These are phyloP conservation scores for Gerris lacustris DNA, from an alignment of 2,888 invertebrate species.

Conservation along the genomic window DNA sequence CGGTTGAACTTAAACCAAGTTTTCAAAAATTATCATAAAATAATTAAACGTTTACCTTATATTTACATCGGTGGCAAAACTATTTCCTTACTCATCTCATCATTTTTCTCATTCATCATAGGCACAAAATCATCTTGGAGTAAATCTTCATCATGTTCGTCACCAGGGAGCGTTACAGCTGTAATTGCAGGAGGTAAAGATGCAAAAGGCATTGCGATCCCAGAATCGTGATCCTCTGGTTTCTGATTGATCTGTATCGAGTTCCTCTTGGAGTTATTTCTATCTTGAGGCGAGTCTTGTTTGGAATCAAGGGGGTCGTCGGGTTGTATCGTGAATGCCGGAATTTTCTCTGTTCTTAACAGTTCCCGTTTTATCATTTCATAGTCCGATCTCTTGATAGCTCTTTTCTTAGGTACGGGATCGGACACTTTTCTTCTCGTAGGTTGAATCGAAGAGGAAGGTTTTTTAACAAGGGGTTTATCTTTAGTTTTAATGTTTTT, in stretches of 20 bases:
- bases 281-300: constrained; percentile 6
- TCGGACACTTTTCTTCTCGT: not conserved
- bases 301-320: constrained; percentile 11
- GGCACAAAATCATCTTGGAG: no score
- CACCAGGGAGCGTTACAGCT: constrained; percentile 1
- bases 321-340: constrained; percentile 6
- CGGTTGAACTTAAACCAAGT: no score
- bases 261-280: not conserved
- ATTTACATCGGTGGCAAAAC: no score
- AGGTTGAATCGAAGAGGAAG: constrained; percentile 11
- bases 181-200: constrained; percentile 8
- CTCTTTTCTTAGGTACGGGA: constrained; percentile 12
- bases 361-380: constrained; percentile 4
- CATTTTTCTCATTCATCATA: no score
- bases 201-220: constrained; percentile 56
- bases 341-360: constrained; percentile 8
- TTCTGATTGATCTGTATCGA: not conserved
- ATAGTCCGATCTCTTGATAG: constrained; percentile 12
- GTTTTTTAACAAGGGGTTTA: constrained; percentile 16
- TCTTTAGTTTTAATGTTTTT: constrained; percentile 42
- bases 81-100: no score
- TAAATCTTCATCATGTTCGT: not conserved
- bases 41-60: no score
- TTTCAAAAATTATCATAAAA: no score
- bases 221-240: constrained; percentile 63